Conservation (phyloP, 2,888 invertebrate genomes). For the Sinopyrophorus schimmeli region DNA sequence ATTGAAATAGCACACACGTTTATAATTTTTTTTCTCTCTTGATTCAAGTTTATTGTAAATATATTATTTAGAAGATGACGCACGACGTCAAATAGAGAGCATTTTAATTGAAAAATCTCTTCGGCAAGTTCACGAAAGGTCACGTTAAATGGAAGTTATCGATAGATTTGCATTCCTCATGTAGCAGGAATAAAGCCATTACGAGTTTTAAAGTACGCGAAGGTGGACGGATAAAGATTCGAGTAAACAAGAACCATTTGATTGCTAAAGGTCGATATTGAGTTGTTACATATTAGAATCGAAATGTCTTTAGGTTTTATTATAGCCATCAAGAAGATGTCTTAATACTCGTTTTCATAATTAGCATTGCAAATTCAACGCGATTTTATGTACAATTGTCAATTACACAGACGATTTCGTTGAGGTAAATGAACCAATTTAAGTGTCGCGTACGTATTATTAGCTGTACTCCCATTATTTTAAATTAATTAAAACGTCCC, state of each 20-base stretch:
- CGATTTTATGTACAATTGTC: conserved; percentile 21
- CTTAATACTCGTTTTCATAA: conserved; percentile 30
- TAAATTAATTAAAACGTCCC: no score
- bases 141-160: conserved; percentile 11
- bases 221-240: conserved; percentile 2
- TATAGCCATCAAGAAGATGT: conserved; percentile 30
- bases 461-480: no score
- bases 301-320: conserved; percentile 27
- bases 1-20: no score
- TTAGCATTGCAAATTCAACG: conserved; percentile 32
- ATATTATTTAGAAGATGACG: no score
- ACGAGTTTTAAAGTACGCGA: conserved; percentile 3
- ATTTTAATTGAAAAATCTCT: no score
- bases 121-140: conserved; percentile 4
- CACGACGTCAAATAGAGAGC: no score
- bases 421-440: conserved; percentile 20
- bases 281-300: conserved; percentile 26
- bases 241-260: conserved; percentile 10
- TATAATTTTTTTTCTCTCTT: no score
- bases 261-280: conserved; percentile 21
- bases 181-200: conserved; percentile 12
- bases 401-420: conserved; percentile 20
- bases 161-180: conserved; percentile 15
- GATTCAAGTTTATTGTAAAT: conserved; percentile 7
- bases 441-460: no score